phyloP scores from a whole-genome alignment of 2,888 invertebrate species.

The Ochlodes sylvanus region DNA sequence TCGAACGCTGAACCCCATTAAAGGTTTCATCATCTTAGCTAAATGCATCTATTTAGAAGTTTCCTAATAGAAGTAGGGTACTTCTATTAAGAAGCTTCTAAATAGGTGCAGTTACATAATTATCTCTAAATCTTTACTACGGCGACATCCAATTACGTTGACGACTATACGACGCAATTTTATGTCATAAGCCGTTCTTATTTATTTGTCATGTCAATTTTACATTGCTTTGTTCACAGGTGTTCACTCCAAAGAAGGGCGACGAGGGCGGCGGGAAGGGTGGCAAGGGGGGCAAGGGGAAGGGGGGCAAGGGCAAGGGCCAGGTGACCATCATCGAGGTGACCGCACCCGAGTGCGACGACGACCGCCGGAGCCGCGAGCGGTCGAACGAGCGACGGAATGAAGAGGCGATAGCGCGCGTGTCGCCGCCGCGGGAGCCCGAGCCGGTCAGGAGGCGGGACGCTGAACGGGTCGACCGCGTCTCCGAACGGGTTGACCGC shows the following conservation, averaged over 20 bases:
- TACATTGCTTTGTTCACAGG: conserved; percentile 54
- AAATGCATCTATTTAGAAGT: too few species aligned
- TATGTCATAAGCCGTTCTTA: too few species aligned
- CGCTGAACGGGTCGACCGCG: conserved; percentile 52
- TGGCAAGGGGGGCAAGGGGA: conserved; percentile 89
- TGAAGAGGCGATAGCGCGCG: conserved; percentile 69
- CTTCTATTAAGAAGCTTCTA: too few species aligned
- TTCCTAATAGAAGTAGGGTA: too few species aligned
- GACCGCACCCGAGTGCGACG: conserved; percentile 71
- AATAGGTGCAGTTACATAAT: too few species aligned
- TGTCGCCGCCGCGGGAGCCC: conserved; percentile 66
- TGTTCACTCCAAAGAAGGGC: conserved; percentile 84
- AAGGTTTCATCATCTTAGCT: too few species aligned
- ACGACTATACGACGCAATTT: too few species aligned
- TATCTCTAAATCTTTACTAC: too few species aligned
- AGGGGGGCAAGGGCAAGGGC: conserved; percentile 89
- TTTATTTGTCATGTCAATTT: too few species aligned
- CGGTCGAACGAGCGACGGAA: conserved; percentile 64
- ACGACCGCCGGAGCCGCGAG: conserved; percentile 71
- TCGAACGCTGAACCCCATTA: too few species aligned
- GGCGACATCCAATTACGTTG: too few species aligned
- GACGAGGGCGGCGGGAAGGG: conserved; percentile 87
- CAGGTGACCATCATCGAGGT: conserved; percentile 90
- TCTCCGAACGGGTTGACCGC: conserved; percentile 44
- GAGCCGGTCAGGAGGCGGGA: conserved; percentile 56